Percentiles rank a stretch among this genome's conserved stretches.
Evolutionary conservation across 2,113 vertebrate species (phyloP).

Genomic region (Hemiscyllium ocellatum): DNA sequence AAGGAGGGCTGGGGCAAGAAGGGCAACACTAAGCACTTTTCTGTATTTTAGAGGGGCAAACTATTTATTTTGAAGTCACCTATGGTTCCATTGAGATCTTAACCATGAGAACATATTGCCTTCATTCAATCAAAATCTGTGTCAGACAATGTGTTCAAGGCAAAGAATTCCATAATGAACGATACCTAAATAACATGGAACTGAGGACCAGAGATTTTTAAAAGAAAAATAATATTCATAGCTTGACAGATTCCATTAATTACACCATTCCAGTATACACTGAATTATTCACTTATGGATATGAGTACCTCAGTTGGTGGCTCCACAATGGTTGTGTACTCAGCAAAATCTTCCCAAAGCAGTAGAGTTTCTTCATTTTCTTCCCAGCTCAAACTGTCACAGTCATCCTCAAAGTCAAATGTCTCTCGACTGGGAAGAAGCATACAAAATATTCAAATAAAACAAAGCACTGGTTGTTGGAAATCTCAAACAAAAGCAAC

Average conservation of each 20-base stretch:
- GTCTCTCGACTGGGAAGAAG: constrained; percentile 76
- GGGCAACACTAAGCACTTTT: neutral
- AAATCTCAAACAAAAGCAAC: too few relatives aligned
- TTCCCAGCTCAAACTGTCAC: constrained; percentile 94
- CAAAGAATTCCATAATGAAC: neutral
- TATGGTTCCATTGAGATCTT: neutral
- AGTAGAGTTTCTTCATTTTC: constrained; percentile 91
- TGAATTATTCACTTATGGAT: neutral
- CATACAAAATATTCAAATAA: constrained; percentile 38
- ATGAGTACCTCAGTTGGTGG: constrained; percentile 58
- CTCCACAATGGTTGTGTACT: constrained; percentile 74
- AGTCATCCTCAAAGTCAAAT: constrained; percentile 88
- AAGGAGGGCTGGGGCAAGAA: neutral
- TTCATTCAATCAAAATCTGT: neutral
- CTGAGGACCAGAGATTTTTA: neutral
- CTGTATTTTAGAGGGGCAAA: neutral
- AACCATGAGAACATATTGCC: neutral
- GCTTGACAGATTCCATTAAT: neutral
- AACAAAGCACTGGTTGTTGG: too few relatives aligned
- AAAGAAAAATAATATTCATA: neutral
- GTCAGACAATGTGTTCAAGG: neutral
- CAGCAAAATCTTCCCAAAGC: constrained; percentile 94
- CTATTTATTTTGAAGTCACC: neutral
- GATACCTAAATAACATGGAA: neutral
- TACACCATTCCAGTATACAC: neutral